A percentile compares a stretch with the other conserved stretches of the same genome.
Conservation (phyloP, 2,113 vertebrate genomes). For the Haemorhous mexicanus region DNA sequence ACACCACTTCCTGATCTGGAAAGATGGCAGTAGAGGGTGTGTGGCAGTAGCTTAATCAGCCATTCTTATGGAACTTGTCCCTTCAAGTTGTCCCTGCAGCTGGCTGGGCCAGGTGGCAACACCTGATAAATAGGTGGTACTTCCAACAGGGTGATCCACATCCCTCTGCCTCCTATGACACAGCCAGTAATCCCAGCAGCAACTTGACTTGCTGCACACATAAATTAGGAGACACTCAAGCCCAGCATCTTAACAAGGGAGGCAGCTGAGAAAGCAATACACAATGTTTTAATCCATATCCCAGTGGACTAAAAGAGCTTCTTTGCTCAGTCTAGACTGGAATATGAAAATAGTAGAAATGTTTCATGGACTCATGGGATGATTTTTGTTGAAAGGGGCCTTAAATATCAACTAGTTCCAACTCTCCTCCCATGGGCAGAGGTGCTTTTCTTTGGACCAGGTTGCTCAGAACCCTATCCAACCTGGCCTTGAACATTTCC, state of each 20-base stretch:
- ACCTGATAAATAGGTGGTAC: background rate
- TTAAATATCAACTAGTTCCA: background rate
- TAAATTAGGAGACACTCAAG: background rate
- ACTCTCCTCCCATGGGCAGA: background rate
- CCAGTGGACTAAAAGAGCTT: background rate
- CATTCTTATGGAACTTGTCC: background rate
- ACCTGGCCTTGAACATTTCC: background rate
- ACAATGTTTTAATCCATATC: background rate
- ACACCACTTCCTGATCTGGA: background rate
- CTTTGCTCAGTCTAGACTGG: background rate
- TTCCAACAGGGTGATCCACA: background rate
- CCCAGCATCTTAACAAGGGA: background rate
- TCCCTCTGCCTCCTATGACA: background rate
- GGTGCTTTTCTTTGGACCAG: background rate
- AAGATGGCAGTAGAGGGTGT: background rate
- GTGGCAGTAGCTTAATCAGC: background rate
- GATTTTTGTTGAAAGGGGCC: background rate
- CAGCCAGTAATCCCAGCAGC: background rate
- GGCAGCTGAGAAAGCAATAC: background rate
- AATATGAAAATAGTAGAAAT: background rate
- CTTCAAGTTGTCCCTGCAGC: background rate
- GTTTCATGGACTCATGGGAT: background rate
- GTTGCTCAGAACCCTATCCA: background rate
- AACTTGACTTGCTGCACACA: background rate
- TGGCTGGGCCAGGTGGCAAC: background rate